phyloP scores from a whole-genome alignment of 2,113 vertebrate genomes.

The Malurus alboscapulatus region DNA sequence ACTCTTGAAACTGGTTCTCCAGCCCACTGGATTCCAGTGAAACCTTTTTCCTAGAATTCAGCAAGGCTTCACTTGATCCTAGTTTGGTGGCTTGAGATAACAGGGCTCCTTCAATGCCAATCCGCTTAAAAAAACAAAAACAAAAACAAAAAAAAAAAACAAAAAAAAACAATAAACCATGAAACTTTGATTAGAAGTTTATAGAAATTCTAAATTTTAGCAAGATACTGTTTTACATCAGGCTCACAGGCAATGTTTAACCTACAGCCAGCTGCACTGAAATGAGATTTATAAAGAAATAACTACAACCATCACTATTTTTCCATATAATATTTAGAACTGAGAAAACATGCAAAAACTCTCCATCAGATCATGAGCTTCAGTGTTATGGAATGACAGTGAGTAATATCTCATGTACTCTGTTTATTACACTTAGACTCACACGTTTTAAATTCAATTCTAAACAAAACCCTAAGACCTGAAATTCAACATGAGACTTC shows the following conservation, averaged over 20 bases:
- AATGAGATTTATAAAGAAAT: background rate
- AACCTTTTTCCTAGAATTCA: slow-evolving; percentile 76
- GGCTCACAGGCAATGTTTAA: background rate
- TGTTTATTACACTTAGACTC: background rate
- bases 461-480: background rate
- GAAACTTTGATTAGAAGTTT: background rate
- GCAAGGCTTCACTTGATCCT: slow-evolving; percentile 58
- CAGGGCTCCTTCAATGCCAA: slow-evolving; percentile 73
- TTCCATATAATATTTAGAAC: background rate
- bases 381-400: background rate
- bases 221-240: background rate
- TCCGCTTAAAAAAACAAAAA: slow-evolving; percentile 57
- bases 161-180: background rate
- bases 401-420: background rate
- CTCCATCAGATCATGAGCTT: background rate
- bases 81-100: slow-evolving; percentile 79
- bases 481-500: background rate
- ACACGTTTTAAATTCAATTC: background rate
- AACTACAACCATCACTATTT: background rate
- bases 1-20: slow-evolving; percentile 79
- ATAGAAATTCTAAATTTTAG: background rate
- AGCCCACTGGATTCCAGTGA: slow-evolving; percentile 33
- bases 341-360: background rate
- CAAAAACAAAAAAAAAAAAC: too few species aligned
- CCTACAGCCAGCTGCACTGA: background rate